phyloP scores from a whole-genome alignment of 1,140 invertebrate species.

The Caenorhabditis briggsae region DNA sequence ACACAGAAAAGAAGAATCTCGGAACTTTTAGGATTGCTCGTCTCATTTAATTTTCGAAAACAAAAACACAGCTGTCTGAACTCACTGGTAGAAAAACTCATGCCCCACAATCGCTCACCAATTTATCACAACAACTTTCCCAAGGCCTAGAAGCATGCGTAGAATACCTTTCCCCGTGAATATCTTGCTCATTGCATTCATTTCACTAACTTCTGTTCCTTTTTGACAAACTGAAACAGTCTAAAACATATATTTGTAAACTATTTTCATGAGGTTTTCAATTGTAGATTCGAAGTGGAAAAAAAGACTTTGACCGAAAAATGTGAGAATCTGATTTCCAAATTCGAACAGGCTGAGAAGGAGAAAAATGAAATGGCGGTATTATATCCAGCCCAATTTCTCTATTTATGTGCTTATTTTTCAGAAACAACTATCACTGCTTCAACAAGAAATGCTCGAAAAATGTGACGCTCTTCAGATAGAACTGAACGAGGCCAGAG shows the following conservation, averaged over 20 bases:
- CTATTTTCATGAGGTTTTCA: background rate
- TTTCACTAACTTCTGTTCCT: background rate
- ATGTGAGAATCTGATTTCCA: slow-evolving; percentile 32
- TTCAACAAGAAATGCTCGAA: slow-evolving; percentile 59
- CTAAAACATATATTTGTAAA: no score
- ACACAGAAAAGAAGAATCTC: no score
- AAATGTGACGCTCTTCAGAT: slow-evolving; percentile 44
- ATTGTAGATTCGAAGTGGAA: slow-evolving; percentile 36
- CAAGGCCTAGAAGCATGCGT: background rate
- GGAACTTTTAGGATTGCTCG: no score
- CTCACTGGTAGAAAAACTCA: no score
- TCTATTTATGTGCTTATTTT: background rate
- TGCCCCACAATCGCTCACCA: background rate
- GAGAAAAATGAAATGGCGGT: slow-evolving; percentile 61
- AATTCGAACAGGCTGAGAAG: slow-evolving; percentile 45
- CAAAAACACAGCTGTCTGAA: background rate
- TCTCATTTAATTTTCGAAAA: no score
- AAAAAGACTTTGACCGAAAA: slow-evolving; percentile 51
- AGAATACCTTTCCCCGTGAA: background rate
- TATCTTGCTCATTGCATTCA: background rate
- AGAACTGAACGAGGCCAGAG: slow-evolving; percentile 22
- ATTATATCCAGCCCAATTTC: background rate
- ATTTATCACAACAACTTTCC: background rate
- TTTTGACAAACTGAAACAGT: background rate
- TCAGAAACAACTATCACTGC: slow-evolving; percentile 44